These are phyloP conservation scores for Cyprinodon diabolis DNA, from an alignment of 2,797 vertebrate genomes.

Conservation along the genomic window DNA sequence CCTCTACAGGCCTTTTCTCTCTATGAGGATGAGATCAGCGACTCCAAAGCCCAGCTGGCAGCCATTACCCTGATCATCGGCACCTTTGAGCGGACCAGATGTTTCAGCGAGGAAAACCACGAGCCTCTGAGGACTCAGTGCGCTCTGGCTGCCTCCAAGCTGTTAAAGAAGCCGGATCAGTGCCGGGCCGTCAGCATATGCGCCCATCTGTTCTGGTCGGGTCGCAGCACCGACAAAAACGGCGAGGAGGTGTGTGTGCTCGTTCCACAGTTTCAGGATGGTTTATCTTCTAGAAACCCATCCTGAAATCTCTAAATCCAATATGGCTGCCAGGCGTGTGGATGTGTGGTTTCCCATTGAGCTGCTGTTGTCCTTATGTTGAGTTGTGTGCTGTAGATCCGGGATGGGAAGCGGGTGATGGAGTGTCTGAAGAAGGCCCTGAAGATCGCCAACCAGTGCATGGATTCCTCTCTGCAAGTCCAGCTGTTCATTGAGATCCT, in stretches of 20 bases:
- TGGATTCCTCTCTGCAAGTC: conserved; percentile 98
- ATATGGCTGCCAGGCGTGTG: background rate
- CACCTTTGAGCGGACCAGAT: conserved; percentile 95
- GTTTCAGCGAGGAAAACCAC: conserved; percentile 99
- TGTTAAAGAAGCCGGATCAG: conserved; percentile 97
- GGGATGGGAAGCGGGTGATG: conserved; percentile 97
- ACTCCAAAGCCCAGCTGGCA: conserved; percentile 98
- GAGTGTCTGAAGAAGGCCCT: conserved; percentile 98
- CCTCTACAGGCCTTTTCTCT: conserved; percentile 90
- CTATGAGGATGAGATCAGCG: conserved; percentile 98
- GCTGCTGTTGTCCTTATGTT: background rate
- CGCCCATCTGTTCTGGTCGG: conserved; percentile 98
- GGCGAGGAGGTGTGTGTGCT: conserved; percentile 88
- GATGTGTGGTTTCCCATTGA: too few relatives aligned
- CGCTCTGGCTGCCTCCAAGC: conserved; percentile 94
- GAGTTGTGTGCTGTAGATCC: conserved; percentile 82
- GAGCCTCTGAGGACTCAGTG: conserved; percentile 97
- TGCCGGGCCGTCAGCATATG: conserved; percentile 97
- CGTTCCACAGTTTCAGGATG: background rate
- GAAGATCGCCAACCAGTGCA: conserved; percentile 99
- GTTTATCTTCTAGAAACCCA: too few relatives aligned
- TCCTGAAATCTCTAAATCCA: background rate
- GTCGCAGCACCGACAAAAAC: conserved; percentile 93
- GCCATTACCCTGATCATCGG: conserved; percentile 98
- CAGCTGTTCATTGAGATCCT: conserved; percentile 99